These are phyloP conservation scores for Mythimna loreyi DNA, from an alignment of 2,888 invertebrate species.

Conservation along the genomic window DNA sequence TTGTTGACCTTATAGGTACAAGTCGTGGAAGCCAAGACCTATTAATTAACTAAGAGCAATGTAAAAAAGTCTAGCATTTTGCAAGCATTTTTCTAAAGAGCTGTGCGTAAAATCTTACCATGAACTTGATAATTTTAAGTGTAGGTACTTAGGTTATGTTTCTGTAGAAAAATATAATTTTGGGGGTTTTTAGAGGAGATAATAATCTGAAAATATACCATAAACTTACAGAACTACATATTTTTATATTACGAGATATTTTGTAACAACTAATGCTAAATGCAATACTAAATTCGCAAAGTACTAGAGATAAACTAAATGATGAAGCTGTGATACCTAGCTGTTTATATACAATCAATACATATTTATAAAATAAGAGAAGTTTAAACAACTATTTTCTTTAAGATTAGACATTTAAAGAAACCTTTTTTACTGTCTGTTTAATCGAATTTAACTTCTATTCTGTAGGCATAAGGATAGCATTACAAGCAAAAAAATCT, in stretches of 20 bases:
- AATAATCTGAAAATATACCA: conserved; percentile 10
- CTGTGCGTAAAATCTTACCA: not conserved
- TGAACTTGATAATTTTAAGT: too few species aligned
- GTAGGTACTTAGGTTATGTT: not conserved
- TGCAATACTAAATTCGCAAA: conserved; percentile 23
- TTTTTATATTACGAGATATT: conserved; percentile 1
- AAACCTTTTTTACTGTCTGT: too few species aligned
- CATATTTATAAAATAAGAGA: not conserved
- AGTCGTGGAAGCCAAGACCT: too few species aligned
- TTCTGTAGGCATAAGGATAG: too few species aligned
- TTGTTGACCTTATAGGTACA: too few species aligned
- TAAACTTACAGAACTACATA: not conserved
- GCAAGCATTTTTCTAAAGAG: not conserved
- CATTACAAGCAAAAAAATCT: not conserved
- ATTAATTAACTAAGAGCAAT: not conserved
- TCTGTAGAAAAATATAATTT: conserved; percentile 30
- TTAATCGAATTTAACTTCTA: too few species aligned
- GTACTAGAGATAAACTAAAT: conserved; percentile 19
- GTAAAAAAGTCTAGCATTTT: not conserved
- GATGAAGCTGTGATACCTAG: conserved; percentile 17
- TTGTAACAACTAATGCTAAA: conserved; percentile 4
- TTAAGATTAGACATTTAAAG: too few species aligned
- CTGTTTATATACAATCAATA: conserved; percentile 12
- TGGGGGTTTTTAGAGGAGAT: not conserved
- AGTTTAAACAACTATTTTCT: not conserved